These are phyloP conservation scores for Panzeria rudis DNA, from an alignment of 2,888 invertebrate species.

Conservation along the genomic window DNA sequence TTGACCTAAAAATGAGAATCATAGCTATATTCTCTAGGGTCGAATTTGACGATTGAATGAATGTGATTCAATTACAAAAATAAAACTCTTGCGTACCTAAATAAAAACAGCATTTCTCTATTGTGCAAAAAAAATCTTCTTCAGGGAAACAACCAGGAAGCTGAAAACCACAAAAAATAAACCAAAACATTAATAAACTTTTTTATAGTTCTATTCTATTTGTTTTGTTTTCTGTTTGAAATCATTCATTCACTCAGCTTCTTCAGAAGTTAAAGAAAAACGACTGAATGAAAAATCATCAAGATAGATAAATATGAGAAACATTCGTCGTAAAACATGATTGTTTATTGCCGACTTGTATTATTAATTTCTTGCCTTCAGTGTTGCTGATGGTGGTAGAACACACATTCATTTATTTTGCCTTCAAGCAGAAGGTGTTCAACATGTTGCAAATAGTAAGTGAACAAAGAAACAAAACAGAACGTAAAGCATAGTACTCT, in stretches of 20 bases:
- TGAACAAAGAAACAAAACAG: slow-evolving; percentile 17
- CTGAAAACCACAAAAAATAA: slow-evolving; percentile 63
- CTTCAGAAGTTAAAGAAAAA: slow-evolving; percentile 22
- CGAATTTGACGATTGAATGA: slow-evolving; percentile 14
- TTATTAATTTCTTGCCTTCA: slow-evolving; percentile 9
- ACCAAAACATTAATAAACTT: slow-evolving; percentile 60
- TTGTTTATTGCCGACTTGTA: slow-evolving; percentile 56
- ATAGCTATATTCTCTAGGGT: not conserved
- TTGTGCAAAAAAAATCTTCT: slow-evolving; percentile 19
- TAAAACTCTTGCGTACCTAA: slow-evolving; percentile 15
- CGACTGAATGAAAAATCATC: slow-evolving; percentile 31
- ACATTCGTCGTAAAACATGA: slow-evolving; percentile 52
- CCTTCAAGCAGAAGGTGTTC: slow-evolving; percentile 52
- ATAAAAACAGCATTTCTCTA: slow-evolving; percentile 11
- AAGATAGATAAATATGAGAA: slow-evolving; percentile 46
- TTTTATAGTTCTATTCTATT: slow-evolving; percentile 37
- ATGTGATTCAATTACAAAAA: slow-evolving; percentile 42
- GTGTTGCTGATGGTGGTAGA: not conserved
- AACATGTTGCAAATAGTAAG: slow-evolving; percentile 45
- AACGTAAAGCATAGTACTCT: slow-evolving; percentile 9
- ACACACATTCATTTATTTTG: slow-evolving; percentile 8
- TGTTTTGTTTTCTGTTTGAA: slow-evolving; percentile 22
- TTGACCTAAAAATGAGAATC: not conserved
- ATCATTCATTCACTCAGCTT: slow-evolving; percentile 29
- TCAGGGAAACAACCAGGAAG: slow-evolving; percentile 58